These are phyloP conservation scores for Ladona fulva DNA, from an alignment of 1,140 invertebrate species.

Conservation along the genomic window DNA sequence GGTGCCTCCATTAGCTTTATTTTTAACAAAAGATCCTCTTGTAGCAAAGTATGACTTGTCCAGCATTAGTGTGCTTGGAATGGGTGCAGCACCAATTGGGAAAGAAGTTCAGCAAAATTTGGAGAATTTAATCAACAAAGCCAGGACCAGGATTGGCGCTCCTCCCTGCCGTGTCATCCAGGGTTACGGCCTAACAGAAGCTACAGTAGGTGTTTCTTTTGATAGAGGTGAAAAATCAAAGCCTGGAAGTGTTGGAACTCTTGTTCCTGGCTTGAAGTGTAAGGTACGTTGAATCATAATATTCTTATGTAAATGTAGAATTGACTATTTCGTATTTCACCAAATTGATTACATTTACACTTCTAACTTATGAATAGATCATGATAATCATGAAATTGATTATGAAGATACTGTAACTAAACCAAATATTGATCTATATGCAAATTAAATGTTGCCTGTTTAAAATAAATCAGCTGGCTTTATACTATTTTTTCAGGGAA, in stretches of 20 bases:
- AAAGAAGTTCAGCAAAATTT: constrained; percentile 29
- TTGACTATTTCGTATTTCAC: too few species aligned
- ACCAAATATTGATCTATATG: too few species aligned
- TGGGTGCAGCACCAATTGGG: constrained; percentile 15
- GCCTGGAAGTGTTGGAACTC: constrained; percentile 48
- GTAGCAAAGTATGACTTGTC: constrained; percentile 17
- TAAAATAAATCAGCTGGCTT: too few species aligned
- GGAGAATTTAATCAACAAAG: constrained; percentile 19
- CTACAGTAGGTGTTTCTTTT: constrained; percentile 40
- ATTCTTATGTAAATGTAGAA: too few species aligned
- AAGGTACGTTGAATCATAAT: too few species aligned
- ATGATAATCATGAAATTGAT: too few species aligned
- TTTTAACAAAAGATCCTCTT: constrained; percentile 23
- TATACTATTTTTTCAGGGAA: too few species aligned
- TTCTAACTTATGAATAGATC: too few species aligned
- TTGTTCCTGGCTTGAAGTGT: constrained; percentile 49
- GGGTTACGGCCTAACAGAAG: constrained; percentile 62
- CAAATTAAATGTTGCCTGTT: too few species aligned
- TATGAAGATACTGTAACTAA: too few species aligned
- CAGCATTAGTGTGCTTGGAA: constrained; percentile 1
- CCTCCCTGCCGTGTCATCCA: constrained; percentile 32
- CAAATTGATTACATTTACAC: too few species aligned
- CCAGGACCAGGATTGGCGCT: not conserved
- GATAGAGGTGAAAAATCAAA: constrained; percentile 30
- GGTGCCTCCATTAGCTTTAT: constrained; percentile 27